These are phyloP conservation scores for Prenolepis imparis DNA, from an alignment of 2,888 invertebrate species.

Conservation along the genomic window DNA sequence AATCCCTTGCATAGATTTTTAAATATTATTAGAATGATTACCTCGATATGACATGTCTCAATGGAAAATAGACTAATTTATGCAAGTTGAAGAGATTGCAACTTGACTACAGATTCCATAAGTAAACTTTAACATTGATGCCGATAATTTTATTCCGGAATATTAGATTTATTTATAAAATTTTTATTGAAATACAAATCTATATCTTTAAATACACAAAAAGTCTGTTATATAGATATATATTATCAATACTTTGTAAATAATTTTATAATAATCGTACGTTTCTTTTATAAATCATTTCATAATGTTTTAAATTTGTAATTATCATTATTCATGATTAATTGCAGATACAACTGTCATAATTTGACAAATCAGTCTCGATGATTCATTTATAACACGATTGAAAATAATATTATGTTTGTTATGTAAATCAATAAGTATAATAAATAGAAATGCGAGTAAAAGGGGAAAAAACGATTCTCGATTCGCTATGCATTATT, in stretches of 20 bases:
- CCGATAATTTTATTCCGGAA: not conserved
- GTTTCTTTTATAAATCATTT: no score
- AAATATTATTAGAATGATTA: not conserved
- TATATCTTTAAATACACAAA: not conserved
- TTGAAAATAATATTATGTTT: not conserved
- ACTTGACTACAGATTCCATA: not conserved
- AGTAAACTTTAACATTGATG: not conserved
- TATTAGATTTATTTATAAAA: not conserved
- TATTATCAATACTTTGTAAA: not conserved
- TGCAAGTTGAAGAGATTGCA: not conserved
- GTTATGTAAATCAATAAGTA: not conserved
- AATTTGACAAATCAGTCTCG: no score
- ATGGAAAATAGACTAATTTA: not conserved
- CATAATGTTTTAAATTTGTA: no score
- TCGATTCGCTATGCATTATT: constrained; percentile 18
- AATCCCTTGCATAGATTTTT: not conserved
- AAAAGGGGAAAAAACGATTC: not conserved
- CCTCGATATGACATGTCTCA: not conserved
- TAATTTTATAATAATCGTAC: no score
- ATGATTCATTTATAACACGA: no score
- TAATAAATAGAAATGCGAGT: not conserved
- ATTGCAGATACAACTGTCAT: no score
- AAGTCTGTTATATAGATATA: not conserved
- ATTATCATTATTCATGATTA: no score
- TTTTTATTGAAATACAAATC: not conserved